A percentile compares a stretch with the other conserved stretches of the same genome.
Conservation (phyloP, 2,797 vertebrate genomes). For the Fringilla coelebs region DNA sequence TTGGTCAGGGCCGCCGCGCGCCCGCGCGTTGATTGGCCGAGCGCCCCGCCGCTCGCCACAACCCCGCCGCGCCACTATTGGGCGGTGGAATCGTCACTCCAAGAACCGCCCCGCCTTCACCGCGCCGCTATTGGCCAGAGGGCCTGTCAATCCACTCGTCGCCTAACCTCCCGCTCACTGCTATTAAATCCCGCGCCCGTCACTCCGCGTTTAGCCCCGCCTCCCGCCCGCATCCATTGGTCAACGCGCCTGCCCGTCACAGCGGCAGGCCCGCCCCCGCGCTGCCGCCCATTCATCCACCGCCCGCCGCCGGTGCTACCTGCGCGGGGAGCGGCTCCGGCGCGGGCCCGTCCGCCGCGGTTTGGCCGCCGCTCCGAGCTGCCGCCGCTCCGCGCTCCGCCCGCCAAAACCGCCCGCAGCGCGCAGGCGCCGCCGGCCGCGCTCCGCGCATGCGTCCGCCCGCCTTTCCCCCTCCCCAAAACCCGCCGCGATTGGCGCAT, state of each 20-base stretch:
- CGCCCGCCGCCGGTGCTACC: slow-evolving; percentile 7
- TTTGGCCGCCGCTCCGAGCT: neutral
- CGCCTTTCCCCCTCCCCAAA: neutral
- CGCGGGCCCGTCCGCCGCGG: slow-evolving; percentile 36
- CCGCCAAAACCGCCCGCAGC: slow-evolving; percentile 72
- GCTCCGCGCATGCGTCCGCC: slow-evolving; percentile 45
- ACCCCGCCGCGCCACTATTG: neutral
- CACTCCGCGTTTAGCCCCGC: neutral
- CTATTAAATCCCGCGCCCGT: neutral
- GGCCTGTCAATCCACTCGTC: neutral
- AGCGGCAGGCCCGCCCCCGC: neutral
- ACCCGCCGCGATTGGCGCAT: neutral
- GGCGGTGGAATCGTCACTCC: accelerated
- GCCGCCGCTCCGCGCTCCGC: slow-evolving; percentile 74
- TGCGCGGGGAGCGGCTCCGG: slow-evolving; percentile 48
- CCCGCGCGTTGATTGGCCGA: neutral
- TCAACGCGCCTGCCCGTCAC: neutral
- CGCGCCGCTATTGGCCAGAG: neutral
- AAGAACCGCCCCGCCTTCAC: neutral
- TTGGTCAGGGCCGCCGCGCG: neutral
- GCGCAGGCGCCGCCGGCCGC: slow-evolving; percentile 70
- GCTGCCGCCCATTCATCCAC: neutral
- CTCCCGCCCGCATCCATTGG: neutral
- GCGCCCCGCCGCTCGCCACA: neutral
- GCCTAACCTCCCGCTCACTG: accelerated